These are phyloP conservation scores for Lithobates sylvaticus DNA, from an alignment of 2,797 vertebrate species.

Conservation along the genomic window DNA sequence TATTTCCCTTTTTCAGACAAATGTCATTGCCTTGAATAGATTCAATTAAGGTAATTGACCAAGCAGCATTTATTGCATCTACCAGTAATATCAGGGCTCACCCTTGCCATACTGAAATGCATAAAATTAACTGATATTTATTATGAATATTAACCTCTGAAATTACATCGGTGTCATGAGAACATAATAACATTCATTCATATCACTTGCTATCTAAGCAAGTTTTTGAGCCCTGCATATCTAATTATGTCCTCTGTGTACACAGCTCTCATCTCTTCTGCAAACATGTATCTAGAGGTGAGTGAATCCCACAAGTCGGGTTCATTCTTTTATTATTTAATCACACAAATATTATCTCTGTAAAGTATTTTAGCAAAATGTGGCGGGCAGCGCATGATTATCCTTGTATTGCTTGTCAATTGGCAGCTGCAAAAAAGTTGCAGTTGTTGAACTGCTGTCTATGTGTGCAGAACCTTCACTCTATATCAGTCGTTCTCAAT, in stretches of 20 bases:
- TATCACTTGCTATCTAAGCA: conserved; percentile 72
- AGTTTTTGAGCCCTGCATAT: conserved; percentile 64
- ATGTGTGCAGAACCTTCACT: too few species aligned
- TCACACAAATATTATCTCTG: too few species aligned
- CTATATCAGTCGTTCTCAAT: too few species aligned
- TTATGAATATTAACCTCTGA: conserved; percentile 83
- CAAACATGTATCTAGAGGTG: too few species aligned
- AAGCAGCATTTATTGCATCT: conserved; percentile 88
- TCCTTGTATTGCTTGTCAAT: too few species aligned
- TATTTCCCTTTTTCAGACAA: conserved; percentile 76
- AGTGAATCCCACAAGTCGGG: too few species aligned
- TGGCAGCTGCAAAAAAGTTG: too few species aligned
- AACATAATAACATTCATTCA: conserved; percentile 81
- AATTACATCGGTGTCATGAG: conserved; percentile 69
- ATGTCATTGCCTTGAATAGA: conserved; percentile 83
- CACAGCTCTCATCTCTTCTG: not conserved
- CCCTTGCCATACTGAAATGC: conserved; percentile 81
- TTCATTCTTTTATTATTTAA: too few species aligned
- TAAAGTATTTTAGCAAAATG: too few species aligned
- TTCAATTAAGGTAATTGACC: conserved; percentile 95
- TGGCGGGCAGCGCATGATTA: too few species aligned
- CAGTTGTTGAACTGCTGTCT: too few species aligned
- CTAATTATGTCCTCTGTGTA: not conserved
- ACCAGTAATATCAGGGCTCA: conserved; percentile 85
- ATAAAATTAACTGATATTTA: conserved; percentile 78